A percentile compares a stretch with the other conserved stretches of the same genome.
These are phyloP conservation scores for Triplophysa yarkandensis DNA, from an alignment of 2,797 vertebrate species.

Conservation along the genomic window DNA sequence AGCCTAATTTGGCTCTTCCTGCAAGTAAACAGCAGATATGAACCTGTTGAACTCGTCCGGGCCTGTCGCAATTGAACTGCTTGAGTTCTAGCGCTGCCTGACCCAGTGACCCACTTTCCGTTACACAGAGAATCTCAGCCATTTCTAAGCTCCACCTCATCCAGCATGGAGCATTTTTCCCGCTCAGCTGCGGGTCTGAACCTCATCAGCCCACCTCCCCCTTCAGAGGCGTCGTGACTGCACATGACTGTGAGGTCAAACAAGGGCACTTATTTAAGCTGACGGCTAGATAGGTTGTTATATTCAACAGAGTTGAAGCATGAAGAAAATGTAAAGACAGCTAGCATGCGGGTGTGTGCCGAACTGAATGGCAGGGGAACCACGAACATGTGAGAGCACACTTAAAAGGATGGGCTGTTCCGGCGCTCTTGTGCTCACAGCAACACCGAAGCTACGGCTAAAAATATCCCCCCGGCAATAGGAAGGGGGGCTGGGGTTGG, in stretches of 20 bases:
- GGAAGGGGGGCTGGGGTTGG: slow-evolving; percentile 47
- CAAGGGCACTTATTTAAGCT: slow-evolving; percentile 10
- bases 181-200: slow-evolving; percentile 26
- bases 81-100: slow-evolving; percentile 58
- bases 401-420: slow-evolving; percentile 54
- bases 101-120: slow-evolving; percentile 83
- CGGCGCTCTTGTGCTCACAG: slow-evolving; percentile 69
- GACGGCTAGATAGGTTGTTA: background rate
- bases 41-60: background rate
- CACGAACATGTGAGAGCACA: slow-evolving; percentile 14
- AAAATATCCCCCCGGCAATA: slow-evolving; percentile 73
- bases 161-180: slow-evolving; percentile 21
- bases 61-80: background rate
- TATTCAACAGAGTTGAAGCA: slow-evolving; percentile 2
- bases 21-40: background rate
- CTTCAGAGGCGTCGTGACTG: background rate
- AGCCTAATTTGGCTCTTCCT: background rate
- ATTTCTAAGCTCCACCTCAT: slow-evolving; percentile 29
- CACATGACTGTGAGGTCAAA: background rate
- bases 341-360: slow-evolving; percentile 37
- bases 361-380: slow-evolving; percentile 28
- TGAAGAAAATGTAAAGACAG: slow-evolving; percentile 48
- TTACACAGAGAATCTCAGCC: slow-evolving; percentile 44
- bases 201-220: background rate
- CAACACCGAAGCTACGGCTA: slow-evolving; percentile 73